Evolutionary conservation across 1,140 invertebrate genomes (phyloP).

Genomic region (Oscheius sp.): DNA sequence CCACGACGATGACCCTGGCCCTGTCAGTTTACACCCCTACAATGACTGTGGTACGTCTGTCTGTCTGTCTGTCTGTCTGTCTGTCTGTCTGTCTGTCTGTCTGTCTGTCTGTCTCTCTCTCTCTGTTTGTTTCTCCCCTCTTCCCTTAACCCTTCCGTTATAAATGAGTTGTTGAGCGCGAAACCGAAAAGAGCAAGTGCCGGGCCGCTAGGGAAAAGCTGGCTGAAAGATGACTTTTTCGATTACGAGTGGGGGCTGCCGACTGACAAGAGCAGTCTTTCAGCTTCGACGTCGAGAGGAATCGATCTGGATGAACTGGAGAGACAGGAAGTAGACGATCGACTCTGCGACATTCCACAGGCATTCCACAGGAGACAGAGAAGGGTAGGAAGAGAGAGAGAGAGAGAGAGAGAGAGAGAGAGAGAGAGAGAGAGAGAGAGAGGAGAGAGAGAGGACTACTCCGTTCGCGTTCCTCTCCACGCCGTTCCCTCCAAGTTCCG

Average conservation of each 20-base stretch:
- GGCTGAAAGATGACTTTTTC: conserved; percentile 4
- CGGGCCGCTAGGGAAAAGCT: background rate
- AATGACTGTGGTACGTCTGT: background rate
- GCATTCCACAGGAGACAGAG: conserved; percentile 46
- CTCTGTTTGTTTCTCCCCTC: background rate
- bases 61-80: background rate
- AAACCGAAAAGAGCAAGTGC: no score
- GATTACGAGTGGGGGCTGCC: background rate
- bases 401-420: background rate
- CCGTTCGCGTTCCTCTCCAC: background rate
- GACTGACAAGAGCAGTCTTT: background rate
- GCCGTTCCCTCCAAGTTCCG: background rate
- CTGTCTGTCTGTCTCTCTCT: background rate
- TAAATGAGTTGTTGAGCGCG: background rate
- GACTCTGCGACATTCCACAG: conserved; percentile 50
- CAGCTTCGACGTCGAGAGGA: background rate
- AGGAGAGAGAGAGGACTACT: background rate
- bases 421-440: conserved; percentile 7
- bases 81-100: background rate
- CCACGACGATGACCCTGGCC: background rate
- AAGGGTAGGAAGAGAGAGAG: conserved; percentile 30
- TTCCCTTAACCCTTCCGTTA: background rate
- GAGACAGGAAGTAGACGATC: conserved; percentile 53
- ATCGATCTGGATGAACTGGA: conserved; percentile 44
- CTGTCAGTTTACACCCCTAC: background rate